Percentiles rank a stretch among this genome's conserved stretches.
Conservation (phyloP, 2,797 vertebrate genomes). For the Octomys mimax region DNA sequence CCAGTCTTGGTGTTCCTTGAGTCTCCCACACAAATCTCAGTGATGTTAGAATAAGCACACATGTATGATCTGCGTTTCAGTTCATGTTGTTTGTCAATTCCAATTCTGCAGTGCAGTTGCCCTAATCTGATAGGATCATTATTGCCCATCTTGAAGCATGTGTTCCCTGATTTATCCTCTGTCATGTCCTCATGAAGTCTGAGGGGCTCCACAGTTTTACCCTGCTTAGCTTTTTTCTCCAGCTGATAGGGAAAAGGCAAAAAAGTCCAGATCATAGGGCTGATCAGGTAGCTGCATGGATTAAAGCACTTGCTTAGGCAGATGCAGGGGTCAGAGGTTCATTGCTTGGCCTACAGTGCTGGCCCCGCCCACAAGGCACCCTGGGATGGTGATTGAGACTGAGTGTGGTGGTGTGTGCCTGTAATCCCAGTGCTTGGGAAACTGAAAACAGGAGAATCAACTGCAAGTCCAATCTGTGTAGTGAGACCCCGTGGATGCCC, state of each 20-base stretch:
- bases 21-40: slow-evolving; percentile 15
- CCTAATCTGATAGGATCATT: accelerated
- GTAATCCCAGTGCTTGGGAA: no score
- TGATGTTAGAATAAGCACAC: accelerated
- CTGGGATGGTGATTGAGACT: no score
- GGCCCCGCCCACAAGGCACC: no score
- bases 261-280: neutral
- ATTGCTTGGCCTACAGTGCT: no score
- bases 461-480: no score
- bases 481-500: no score
- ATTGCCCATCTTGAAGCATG: neutral
- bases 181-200: neutral
- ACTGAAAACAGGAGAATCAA: no score
- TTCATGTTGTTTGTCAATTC: neutral
- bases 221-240: neutral
- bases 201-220: neutral
- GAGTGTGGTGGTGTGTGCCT: no score
- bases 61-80: accelerated
- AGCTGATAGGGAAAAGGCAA: neutral
- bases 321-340: no score
- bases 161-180: neutral
- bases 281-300: no score
- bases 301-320: no score
- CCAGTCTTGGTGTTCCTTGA: accelerated
- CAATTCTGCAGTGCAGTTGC: neutral